Base-by-base conservation (phyloP, 92 coral and sea anemone genomes). In the Palythoa heliodiscus region DNA sequence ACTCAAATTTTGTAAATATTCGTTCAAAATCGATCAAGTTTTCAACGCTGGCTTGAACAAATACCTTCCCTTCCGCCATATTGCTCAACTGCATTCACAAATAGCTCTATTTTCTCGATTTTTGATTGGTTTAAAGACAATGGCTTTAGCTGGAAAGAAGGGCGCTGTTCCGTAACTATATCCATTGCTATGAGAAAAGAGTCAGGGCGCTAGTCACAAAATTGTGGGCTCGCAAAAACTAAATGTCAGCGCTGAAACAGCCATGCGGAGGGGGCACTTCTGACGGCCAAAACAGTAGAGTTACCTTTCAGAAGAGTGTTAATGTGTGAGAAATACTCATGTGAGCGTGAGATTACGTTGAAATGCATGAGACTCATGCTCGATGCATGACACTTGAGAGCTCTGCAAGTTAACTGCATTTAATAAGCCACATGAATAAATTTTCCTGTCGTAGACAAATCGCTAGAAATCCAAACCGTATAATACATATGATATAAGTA, bases 21-120 rank as follows among this genome's bases (percentile, higher is more conserved):
- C 68, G 25, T 61, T 61, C 68, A 61, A 61, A 61, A 61, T 61
- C 68, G 23, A 61, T 61, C 68, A 19, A 61, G 68, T 61, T 61
- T 61, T 61, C 68, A 29, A 61, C 25, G 68, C 68, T 61, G 68
- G 68, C 68, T 61, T 61, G 22, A 61, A 16, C 5, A 16, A 61
- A 61, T 16, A 16, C 68, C 68, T 61, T 61, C 68, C 68, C 24
- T 61, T 61, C 68, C 68, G 68, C 25, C 68, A 57, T 57, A 57
- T 57, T 57, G 63, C n/a, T 43, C 50, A 43, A 43, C 50, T 43
- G 50, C 50, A 43, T 16, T 61, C 68, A 61, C 23, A 61, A 61
- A 61, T 61, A 61, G 68, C 25, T 61, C 23, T 61, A 61, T 61
- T 61, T 61, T 61, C 68, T 61, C 68, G 68, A 61, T 17, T 61